Conservation (phyloP, 2,797 vertebrate species). For the Phataginus tricuspis region DNA sequence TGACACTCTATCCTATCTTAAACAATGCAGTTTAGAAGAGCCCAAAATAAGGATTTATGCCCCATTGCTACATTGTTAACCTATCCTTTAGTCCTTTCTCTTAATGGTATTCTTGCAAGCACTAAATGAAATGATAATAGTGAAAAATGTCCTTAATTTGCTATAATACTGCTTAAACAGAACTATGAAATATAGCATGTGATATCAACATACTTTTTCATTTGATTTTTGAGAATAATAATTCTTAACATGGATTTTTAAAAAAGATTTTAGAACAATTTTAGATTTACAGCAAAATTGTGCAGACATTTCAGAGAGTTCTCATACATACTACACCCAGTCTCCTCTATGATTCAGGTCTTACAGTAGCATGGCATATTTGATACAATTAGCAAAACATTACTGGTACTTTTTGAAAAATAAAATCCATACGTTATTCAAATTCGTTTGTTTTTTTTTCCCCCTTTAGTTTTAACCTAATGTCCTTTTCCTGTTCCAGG, state of each 20-base stretch:
- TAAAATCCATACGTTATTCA: not conserved
- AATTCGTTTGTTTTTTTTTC: not conserved
- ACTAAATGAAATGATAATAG: conserved; percentile 15
- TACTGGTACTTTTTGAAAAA: not conserved
- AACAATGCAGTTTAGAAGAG: not conserved
- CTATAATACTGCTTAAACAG: not conserved
- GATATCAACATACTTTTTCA: not conserved
- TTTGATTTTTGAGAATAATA: not conserved
- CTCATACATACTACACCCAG: not conserved
- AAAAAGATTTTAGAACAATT: not conserved
- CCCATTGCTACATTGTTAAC: not conserved
- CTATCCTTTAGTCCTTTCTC: not conserved
- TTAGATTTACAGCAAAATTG: not conserved
- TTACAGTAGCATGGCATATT: not conserved
- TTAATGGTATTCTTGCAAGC: not conserved
- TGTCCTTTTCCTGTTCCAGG: not conserved
- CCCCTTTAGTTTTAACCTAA: not conserved
- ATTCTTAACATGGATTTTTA: not conserved
- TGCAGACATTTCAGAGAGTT: not conserved
- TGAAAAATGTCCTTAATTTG: not conserved
- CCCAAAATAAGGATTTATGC: not conserved
- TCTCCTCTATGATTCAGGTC: not conserved
- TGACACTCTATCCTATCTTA: not conserved
- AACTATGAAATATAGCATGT: not conserved
- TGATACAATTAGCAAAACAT: not conserved